These are phyloP conservation scores for Brachyhypopomus occidentalis DNA, from an alignment of 2,113 vertebrate species.

Conservation along the genomic window DNA sequence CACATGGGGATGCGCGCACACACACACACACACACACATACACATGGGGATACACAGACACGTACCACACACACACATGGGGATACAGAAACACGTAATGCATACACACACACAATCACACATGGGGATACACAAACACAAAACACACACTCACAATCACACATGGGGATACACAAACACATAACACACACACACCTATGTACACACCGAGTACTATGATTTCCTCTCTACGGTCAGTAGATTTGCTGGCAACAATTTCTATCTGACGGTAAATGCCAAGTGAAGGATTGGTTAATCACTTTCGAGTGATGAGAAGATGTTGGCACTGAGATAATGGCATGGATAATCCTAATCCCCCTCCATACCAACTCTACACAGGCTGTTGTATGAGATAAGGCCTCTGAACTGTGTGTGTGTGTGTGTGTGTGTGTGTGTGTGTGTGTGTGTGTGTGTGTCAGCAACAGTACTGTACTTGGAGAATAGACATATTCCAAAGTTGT, in stretches of 20 bases:
- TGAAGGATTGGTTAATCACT: neutral
- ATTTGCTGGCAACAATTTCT: neutral
- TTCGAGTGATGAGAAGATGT: neutral
- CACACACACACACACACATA: too few relatives aligned
- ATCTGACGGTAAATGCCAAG: neutral
- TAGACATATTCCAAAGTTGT: neutral
- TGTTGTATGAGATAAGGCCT: neutral
- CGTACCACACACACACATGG: too few relatives aligned
- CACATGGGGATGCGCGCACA: too few relatives aligned
- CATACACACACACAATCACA: too few relatives aligned
- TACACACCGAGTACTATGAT: too few relatives aligned
- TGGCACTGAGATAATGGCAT: neutral
- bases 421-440: neutral
- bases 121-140: neutral
- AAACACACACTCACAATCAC: neutral
- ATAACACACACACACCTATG: too few relatives aligned
- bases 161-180: neutral
- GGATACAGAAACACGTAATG: too few relatives aligned
- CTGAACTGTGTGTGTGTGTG: neutral
- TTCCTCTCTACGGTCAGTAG: neutral
- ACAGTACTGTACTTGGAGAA: neutral
- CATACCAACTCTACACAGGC: slow-evolving; percentile 6
- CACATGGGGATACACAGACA: too few relatives aligned
- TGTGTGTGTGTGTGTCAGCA: neutral
- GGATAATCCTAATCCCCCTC: neutral